Evolutionary conservation across 2,888 invertebrate genomes (phyloP).

Genomic region (Drosophila differens): DNA sequence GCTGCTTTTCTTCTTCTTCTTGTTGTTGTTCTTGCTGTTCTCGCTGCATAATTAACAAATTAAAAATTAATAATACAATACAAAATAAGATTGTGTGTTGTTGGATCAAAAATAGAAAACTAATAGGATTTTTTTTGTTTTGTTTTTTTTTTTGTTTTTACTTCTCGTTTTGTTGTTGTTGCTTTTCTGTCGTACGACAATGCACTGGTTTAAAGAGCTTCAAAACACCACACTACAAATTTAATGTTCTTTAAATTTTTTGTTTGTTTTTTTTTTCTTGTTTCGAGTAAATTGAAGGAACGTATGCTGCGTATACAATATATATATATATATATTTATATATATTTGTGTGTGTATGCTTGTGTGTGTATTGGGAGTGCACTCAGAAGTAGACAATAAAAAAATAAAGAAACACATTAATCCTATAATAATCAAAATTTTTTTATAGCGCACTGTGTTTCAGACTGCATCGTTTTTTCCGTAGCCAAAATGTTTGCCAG

Average conservation of each 20-base stretch:
- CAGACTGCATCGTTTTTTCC: constrained; percentile 12
- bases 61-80: constrained; percentile 68
- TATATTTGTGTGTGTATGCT: constrained; percentile 13
- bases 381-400: constrained; percentile 54
- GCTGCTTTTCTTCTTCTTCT: constrained; percentile 4
- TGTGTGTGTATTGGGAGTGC: constrained; percentile 40
- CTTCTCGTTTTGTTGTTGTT: constrained; percentile 3
- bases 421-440: constrained; percentile 46
- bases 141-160: not conserved
- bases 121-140: constrained; percentile 11
- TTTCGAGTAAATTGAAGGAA: constrained; percentile 63
- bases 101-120: constrained; percentile 40
- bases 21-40: constrained; percentile 22
- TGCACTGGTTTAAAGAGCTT: constrained; percentile 60
- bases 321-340: constrained; percentile 12
- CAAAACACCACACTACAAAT: constrained; percentile 25
- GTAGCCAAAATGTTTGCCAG: constrained; percentile 18
- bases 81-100: constrained; percentile 51
- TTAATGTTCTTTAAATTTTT: constrained; percentile 21
- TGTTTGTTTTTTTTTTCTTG: constrained; percentile 16
- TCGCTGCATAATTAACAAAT: constrained; percentile 60
- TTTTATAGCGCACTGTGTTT: constrained; percentile 58
- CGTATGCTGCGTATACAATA: constrained; percentile 58
- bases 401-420: constrained; percentile 53
- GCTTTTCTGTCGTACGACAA: constrained; percentile 20